Conservation (phyloP, 1,140 invertebrate species). For the Phortica variegata region DNA sequence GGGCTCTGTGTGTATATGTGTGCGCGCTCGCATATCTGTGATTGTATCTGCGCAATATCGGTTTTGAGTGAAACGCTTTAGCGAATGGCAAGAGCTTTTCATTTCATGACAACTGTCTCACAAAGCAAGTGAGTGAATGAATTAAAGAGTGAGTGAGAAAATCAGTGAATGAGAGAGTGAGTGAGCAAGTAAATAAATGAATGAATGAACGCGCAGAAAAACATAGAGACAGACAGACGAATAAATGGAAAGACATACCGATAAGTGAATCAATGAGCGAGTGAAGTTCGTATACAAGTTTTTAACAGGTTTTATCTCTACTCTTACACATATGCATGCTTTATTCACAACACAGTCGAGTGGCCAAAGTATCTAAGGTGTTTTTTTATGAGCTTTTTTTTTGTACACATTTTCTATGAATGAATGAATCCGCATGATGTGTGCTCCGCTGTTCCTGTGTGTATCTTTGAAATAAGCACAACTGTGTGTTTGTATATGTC, state of each 20-base stretch:
- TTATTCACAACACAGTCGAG: too few species aligned
- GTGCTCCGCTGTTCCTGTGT: neutral
- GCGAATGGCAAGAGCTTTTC: neutral
- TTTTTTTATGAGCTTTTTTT: conserved; percentile 43
- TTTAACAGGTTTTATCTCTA: conserved; percentile 36
- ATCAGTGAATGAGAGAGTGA: neutral
- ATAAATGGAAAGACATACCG: too few species aligned
- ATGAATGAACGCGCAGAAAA: too few species aligned
- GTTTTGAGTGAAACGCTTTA: neutral
- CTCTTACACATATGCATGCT: conserved; percentile 30
- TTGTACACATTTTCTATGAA: conserved; percentile 35
- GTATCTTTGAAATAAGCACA: too few species aligned
- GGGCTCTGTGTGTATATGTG: conserved; percentile 9
- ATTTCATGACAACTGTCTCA: too few species aligned
- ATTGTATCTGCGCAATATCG: conserved; percentile 5
- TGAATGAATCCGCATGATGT: conserved; percentile 4
- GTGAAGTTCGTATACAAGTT: conserved; percentile 1
- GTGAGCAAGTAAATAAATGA: neutral
- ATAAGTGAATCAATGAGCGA: conserved; percentile 18
- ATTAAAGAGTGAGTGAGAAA: neutral
- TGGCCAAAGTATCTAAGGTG: too few species aligned
- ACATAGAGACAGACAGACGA: too few species aligned
- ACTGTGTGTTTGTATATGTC: conserved; percentile 21
- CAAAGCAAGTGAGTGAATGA: neutral
- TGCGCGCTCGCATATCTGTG: too few species aligned